Conservation (phyloP, 1,140 invertebrate species). For the Amyelois transitella region DNA sequence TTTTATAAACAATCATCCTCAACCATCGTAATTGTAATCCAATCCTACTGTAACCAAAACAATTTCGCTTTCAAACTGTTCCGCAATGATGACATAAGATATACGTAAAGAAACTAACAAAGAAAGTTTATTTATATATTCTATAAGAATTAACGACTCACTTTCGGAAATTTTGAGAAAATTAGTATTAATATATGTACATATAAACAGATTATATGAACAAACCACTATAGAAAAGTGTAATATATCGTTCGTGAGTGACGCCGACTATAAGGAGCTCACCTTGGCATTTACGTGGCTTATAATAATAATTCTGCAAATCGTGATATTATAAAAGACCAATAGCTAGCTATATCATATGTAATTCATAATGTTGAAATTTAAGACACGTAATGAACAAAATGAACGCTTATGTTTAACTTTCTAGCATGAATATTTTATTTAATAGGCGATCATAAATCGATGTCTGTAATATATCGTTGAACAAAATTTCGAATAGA, state of each 20-base stretch:
- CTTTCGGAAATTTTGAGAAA: constrained; percentile 7
- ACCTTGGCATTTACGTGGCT: constrained; percentile 60
- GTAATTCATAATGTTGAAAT: background rate
- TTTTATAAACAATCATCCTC: constrained; percentile 36
- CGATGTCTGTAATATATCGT: background rate
- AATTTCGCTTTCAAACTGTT: constrained; percentile 4
- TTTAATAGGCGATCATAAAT: background rate
- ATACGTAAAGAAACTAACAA: background rate
- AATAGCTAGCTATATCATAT: background rate
- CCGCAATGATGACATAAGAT: constrained; percentile 4
- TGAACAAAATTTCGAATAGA: constrained; percentile 6
- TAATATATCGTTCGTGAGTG: constrained; percentile 28
- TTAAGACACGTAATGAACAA: background rate
- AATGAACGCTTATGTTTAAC: background rate
- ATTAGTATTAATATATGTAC: constrained; percentile 6
- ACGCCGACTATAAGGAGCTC: constrained; percentile 52
- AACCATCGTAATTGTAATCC: constrained; percentile 7
- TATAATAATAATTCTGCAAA: constrained; percentile 31
- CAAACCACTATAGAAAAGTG: background rate
- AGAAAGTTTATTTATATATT: constrained; percentile 2
- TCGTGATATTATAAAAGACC: constrained; percentile 12
- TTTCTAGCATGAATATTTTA: background rate
- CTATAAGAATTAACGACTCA: constrained; percentile 4
- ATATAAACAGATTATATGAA: background rate
- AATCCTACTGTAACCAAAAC: constrained; percentile 8